These are phyloP conservation scores for Oncorhynchus gorbuscha DNA, from an alignment of 2,113 vertebrate genomes.

Conservation along the genomic window DNA sequence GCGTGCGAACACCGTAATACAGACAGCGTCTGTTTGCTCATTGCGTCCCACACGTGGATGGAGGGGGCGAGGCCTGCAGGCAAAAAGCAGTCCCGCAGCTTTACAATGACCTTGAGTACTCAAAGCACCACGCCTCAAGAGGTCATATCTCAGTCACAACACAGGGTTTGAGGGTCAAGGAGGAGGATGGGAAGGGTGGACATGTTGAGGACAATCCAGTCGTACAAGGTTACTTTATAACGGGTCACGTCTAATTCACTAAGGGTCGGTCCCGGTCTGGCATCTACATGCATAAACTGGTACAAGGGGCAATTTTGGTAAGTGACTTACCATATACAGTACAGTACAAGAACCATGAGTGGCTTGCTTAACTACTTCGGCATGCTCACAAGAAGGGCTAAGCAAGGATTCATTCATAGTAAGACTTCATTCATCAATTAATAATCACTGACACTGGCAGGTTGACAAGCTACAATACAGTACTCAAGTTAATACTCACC, in stretches of 20 bases:
- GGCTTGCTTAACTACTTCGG: not conserved
- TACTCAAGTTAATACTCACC: conserved; percentile 53
- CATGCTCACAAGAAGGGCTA: conserved; percentile 2
- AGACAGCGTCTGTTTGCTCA: conserved; percentile 93
- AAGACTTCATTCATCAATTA: conserved; percentile 1
- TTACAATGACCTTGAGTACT: not conserved
- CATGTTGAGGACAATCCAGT: not conserved
- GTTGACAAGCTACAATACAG: not conserved
- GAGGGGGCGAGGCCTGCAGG: conserved; percentile 88
- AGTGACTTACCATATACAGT: not conserved
- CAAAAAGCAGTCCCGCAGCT: not conserved
- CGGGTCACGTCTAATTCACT: not conserved
- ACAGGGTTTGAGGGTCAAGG: not conserved
- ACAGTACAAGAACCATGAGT: not conserved
- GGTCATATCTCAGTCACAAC: not conserved
- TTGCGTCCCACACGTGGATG: conserved; percentile 95
- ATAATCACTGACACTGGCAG: not conserved
- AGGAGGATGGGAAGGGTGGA: not conserved
- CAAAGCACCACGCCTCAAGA: not conserved
- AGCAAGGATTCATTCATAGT: conserved; percentile 8
- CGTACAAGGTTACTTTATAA: not conserved
- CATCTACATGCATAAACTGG: conserved; percentile 1
- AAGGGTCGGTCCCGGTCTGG: not conserved
- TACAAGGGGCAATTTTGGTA: not conserved
- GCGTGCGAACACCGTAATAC: conserved; percentile 91